These are phyloP conservation scores for Aldabrachelys gigantea DNA, from an alignment of 2,113 vertebrate species.

Conservation along the genomic window DNA sequence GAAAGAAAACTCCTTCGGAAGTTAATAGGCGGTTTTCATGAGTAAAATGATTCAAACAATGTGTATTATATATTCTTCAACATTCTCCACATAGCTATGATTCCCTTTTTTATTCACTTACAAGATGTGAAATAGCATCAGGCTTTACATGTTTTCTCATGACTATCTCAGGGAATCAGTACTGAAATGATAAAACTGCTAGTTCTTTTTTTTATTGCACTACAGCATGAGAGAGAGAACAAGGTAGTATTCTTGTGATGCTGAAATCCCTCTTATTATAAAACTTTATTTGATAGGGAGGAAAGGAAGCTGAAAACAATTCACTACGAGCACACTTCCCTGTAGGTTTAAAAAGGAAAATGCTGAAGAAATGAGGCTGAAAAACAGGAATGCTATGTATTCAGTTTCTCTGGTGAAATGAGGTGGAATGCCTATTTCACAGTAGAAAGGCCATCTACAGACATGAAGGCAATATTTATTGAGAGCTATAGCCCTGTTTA, in stretches of 20 bases:
- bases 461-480: not conserved
- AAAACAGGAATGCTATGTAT: slow-evolving; percentile 41
- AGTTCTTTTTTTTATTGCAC: slow-evolving; percentile 20
- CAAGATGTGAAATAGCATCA: slow-evolving; percentile 46
- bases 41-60: not conserved
- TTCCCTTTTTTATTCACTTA: slow-evolving; percentile 51
- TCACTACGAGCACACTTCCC: not conserved
- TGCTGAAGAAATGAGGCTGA: slow-evolving; percentile 47
- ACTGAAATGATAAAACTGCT: slow-evolving; percentile 62
- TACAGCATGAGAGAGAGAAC: slow-evolving; percentile 21
- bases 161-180: slow-evolving; percentile 17
- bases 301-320: slow-evolving; percentile 10
- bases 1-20: not conserved
- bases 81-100: not conserved
- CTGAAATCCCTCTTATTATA: slow-evolving; percentile 1
- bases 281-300: slow-evolving; percentile 31
- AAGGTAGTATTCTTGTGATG: not conserved
- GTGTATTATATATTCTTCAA: not conserved
- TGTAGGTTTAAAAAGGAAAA: slow-evolving; percentile 1
- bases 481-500: not conserved
- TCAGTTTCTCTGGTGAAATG: slow-evolving; percentile 32
- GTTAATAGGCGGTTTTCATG: not conserved
- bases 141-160: slow-evolving; percentile 54
- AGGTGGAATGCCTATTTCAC: slow-evolving; percentile 39
- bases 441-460: not conserved